Base-by-base conservation (phyloP, 2,797 vertebrate species). In the Tamandua tetradactyla region DNA sequence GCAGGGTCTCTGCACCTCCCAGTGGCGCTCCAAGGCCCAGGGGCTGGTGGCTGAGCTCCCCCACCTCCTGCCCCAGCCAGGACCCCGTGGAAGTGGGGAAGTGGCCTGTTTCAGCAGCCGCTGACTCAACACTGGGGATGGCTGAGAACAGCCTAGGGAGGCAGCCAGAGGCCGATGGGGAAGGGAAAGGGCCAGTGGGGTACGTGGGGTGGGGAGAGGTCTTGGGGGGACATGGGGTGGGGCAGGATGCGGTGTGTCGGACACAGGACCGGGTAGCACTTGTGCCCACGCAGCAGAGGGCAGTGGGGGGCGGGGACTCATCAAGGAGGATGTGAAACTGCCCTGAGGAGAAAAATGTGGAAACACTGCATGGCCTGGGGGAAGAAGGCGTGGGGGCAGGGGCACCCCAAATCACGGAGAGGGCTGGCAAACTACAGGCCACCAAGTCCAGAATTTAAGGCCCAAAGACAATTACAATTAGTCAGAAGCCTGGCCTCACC, bases 281-380 rank as follows among this genome's bases (percentile, higher is more conserved):
- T 71, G 18, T 6, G 44, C 52, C 57, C 1, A 64, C 55, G 69
- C 17, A 55, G 52, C 76, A 68, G 78, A 68, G 47, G 42, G 32
- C 8, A 13, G 93, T 14, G 5, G 32, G 62, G 15, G 13, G 30
- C 30, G n/a, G 25, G 25, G 3, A 11, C 30, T 32, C 7, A 20
- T 22, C 20, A 20, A 23, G 18, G 2, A 71, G 68, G 37, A 93
- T 81, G 37, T 89, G 94, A 95, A 96, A 95, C 87, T 32, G 4
- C 0, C n/a, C n/a, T 0, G 32, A 90, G 37, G 25, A 62, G 71
- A 95, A 88, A 37, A 86, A 23, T 0, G 22, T 7, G 23, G 32
- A n/a, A 25, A 23, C 55, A n/a, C 71, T 52, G 18, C 32, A 25
- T 22, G 57, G 18, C 42, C n/a, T n/a, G 30, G 71, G 30, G 71